Conservation (phyloP, 2,113 vertebrate species). For the Crypturellus undulatus region DNA sequence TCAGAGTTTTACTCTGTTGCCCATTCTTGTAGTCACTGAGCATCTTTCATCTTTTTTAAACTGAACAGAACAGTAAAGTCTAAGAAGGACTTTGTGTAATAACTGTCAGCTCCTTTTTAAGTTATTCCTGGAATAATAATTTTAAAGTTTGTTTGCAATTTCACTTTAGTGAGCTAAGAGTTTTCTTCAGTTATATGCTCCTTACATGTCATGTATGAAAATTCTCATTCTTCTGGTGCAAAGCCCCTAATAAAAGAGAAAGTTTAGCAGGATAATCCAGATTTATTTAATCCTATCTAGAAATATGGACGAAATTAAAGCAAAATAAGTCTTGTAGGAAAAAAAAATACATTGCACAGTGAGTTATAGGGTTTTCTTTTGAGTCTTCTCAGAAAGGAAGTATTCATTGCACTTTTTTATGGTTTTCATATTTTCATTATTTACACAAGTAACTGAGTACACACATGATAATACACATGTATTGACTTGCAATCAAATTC, state of each 20-base stretch:
- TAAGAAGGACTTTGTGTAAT: background rate
- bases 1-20: background rate
- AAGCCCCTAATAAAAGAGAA: background rate
- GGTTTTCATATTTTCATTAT: background rate
- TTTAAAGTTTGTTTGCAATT: too few relatives aligned
- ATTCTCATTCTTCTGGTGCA: background rate
- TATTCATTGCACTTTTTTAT: background rate
- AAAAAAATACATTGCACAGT: background rate
- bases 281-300: background rate
- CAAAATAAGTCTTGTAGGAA: background rate
- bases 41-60: background rate
- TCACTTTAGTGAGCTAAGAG: background rate
- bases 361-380: background rate
- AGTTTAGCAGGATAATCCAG: background rate
- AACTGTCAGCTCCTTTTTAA: background rate
- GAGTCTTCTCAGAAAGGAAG: background rate
- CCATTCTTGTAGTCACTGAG: background rate
- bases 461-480: background rate
- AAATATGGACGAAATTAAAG: background rate
- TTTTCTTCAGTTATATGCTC: background rate
- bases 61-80: background rate
- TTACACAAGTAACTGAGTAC: background rate
- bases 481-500: background rate
- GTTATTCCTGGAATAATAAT: too few relatives aligned
- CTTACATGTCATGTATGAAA: background rate